Evolutionary conservation across 2,888 invertebrate species (phyloP), one percentile per base, ranked within the genome.

Genomic region (Microplitis deprimator): DNA sequence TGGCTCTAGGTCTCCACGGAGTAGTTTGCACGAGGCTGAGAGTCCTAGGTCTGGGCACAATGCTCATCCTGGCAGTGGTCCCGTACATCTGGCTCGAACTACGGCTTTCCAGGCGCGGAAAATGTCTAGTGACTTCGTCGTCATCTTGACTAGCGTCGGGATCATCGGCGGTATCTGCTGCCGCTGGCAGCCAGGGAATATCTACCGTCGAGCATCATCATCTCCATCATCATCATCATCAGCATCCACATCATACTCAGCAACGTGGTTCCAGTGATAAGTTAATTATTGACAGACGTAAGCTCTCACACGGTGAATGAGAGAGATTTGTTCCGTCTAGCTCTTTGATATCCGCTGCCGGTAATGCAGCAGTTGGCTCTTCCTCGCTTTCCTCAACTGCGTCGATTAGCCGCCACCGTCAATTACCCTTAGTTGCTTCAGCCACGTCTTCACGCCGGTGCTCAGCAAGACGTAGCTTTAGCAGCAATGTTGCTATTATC

Each of bases 1-100:
- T 93, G 61, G 91, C 92, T 1, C 92, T 92, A 1, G 92, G 92
- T 1, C 91, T 93, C 3, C 93, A 92, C n/a, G 91, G 92, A 0
- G 85, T 92, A 20, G 91, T 93, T 0, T 93, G 93, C 84, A 91
- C 92, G 87, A 91, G 84, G 83, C 90, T 79, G 86, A 91, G 79
- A 75, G 92, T 81, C 79, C 91, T 82, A 82, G 92, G 85, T 87
- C 86, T 92, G 75, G 91, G 91, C 4, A 89, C 88, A 60, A 90
- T 91, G 77, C 87, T 93, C 79, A 81, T 92, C n/a, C 84, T 91
- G 38, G 91, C 92, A 1, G 91, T 92, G n/a, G 84, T 91, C 13
- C 91, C 92, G 3, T 92, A 92, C 84, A 90, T 91, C 38, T 92
- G 91, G 90, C 86, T 93, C 59, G 92, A 93, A 84, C 86, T 91